Conservation (phyloP, 2,797 vertebrate genomes). For the Peromyscus aztecus region DNA sequence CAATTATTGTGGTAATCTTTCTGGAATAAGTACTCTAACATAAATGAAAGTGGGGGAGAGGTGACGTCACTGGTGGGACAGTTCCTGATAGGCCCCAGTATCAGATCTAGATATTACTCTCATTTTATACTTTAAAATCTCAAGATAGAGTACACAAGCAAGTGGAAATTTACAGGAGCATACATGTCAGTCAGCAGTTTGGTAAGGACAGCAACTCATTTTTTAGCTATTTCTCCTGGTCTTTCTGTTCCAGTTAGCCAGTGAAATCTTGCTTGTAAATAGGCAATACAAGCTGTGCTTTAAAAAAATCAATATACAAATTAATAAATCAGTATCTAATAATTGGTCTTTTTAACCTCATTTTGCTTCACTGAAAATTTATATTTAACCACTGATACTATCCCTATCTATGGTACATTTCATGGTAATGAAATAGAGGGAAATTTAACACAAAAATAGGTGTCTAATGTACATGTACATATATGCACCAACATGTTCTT, state of each 20-base stretch:
- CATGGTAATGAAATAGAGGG: background rate
- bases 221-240: background rate
- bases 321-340: background rate
- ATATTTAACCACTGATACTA: background rate
- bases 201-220: background rate
- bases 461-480: background rate
- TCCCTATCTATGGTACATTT: background rate
- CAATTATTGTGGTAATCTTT: background rate
- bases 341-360: background rate
- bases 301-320: background rate
- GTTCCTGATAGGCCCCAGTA: background rate
- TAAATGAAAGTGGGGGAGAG: background rate
- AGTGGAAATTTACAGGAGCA: background rate
- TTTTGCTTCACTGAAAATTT: background rate
- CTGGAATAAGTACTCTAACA: background rate
- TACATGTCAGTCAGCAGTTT: background rate
- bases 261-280: background rate
- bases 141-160: background rate
- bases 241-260: background rate
- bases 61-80: too few species aligned
- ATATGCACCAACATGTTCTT: background rate
- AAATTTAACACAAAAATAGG: background rate
- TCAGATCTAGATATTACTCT: background rate
- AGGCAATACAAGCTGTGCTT: background rate
- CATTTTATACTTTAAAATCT: background rate